A percentile compares a stretch with the other conserved stretches of the same genome.
Evolutionary conservation across 1,140 invertebrate genomes (phyloP).

Genomic region (Rhysida immarginata): DNA sequence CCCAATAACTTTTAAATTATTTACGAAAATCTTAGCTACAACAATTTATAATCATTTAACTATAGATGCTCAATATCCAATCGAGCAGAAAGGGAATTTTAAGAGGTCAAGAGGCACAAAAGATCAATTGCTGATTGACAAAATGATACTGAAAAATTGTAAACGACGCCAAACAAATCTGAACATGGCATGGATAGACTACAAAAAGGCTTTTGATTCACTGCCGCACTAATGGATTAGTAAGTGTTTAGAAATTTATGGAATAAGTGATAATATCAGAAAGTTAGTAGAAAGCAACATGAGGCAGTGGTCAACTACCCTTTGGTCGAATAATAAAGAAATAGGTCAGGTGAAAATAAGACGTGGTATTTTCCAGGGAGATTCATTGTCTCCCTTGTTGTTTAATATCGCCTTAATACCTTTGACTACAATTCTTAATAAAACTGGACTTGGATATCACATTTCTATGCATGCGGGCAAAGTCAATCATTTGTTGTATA

Average conservation of each 20-base stretch:
- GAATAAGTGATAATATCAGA: background rate
- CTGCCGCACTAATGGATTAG: background rate
- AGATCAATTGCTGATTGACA: background rate
- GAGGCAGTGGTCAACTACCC: background rate
- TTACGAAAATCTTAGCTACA: background rate
- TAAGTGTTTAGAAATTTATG: background rate
- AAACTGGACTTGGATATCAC: background rate
- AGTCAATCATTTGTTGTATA: background rate
- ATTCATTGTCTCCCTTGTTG: background rate
- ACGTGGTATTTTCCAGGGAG: background rate
- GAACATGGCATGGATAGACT: background rate
- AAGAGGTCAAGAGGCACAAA: background rate
- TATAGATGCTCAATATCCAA: background rate
- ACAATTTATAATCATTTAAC: background rate
- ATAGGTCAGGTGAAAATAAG: background rate
- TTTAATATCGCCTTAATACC: background rate
- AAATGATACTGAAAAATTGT: background rate
- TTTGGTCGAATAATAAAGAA: background rate
- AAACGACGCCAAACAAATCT: background rate
- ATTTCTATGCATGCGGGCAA: background rate
- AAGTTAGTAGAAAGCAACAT: background rate
- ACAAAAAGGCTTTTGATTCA: conserved; percentile 1
- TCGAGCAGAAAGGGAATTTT: background rate
- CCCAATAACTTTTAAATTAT: background rate
- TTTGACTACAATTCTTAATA: background rate